Base-by-base conservation (phyloP, 2,888 invertebrate genomes). In the Luperina nickerlii region DNA sequence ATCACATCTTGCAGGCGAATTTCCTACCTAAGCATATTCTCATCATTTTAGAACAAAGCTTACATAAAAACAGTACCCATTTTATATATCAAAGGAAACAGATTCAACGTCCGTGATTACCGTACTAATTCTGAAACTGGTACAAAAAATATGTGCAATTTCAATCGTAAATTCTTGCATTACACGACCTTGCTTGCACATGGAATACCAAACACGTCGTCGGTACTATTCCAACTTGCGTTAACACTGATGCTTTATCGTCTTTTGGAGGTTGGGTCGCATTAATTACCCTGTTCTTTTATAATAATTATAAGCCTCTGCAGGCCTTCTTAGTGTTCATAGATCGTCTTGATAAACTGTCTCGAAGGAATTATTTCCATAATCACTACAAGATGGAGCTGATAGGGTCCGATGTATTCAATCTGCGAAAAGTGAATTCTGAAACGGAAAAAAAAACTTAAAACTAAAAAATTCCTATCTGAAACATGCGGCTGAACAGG, bases 151-250 rank as follows among this genome's bases (percentile, higher is more conserved):
- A 48, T 85, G 79, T 89, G 81, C 78, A 84, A 76, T 74, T 87
- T 82, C 20, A 74, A 85, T 82, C 72, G 71, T 83, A 81, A 76
- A 87, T 83, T 85, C 78, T 86, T 87, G 78, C 85, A 87, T 65
- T 87, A 74, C 60, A 82, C 79, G 83, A 76, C 89, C 89, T 89
- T 90, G 88, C 72, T 66, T 66, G 67, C 72, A 75, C 62, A 54
- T 77, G 60, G 89, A 88, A 90, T 90, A 90, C 62, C 13, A 86
- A 84, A 57, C 66, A 60, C 75, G 42, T 75, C 57, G 24, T 67
- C 65, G 27, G 60, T 70, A 38, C 71, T 62, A 11, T 69, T 66
- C 32, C 15, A 63, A 70, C 9, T 65, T 60, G 45, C 42, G 51
- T 69, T 63, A 51, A 57, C 65, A 65, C 48, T 42, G 45, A 45